These are phyloP conservation scores for Eueremaeus valkanovi DNA, from an alignment of 2,888 invertebrate species.

Conservation along the genomic window DNA sequence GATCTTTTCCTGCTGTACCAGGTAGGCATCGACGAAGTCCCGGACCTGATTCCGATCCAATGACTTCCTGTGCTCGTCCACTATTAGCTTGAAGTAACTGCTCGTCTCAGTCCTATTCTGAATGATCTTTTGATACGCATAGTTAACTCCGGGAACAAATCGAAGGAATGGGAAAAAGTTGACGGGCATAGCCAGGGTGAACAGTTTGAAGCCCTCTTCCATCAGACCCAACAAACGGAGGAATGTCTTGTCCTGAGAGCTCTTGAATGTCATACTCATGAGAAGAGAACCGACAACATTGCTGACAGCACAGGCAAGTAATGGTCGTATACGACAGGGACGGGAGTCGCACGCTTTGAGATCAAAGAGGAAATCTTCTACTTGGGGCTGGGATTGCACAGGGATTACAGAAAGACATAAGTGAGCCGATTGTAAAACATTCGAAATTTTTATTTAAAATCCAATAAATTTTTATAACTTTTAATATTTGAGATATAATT, in stretches of 20 bases:
- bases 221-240: conserved; percentile 75
- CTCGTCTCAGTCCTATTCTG: conserved; percentile 79
- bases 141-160: conserved; percentile 59
- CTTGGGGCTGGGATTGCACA: conserved; percentile 62
- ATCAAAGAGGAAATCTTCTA: conserved; percentile 66
- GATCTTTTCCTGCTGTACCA: conserved; percentile 67
- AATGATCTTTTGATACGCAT: conserved; percentile 59
- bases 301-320: conserved; percentile 74
- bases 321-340: conserved; percentile 68
- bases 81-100: conserved; percentile 73
- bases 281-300: conserved; percentile 86
- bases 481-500: background rate
- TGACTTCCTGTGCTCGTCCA: conserved; percentile 72
- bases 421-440: background rate
- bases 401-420: background rate
- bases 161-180: conserved; percentile 77
- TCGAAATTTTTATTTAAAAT: too few species aligned
- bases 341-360: conserved; percentile 52
- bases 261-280: conserved; percentile 74
- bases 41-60: conserved; percentile 71
- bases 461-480: too few species aligned
- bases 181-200: conserved; percentile 74
- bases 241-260: conserved; percentile 69
- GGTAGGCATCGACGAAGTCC: conserved; percentile 79
- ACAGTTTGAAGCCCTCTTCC: conserved; percentile 83